phyloP scores from a whole-genome alignment of 1,140 invertebrate species.

The Stegodyphus mimosarum region DNA sequence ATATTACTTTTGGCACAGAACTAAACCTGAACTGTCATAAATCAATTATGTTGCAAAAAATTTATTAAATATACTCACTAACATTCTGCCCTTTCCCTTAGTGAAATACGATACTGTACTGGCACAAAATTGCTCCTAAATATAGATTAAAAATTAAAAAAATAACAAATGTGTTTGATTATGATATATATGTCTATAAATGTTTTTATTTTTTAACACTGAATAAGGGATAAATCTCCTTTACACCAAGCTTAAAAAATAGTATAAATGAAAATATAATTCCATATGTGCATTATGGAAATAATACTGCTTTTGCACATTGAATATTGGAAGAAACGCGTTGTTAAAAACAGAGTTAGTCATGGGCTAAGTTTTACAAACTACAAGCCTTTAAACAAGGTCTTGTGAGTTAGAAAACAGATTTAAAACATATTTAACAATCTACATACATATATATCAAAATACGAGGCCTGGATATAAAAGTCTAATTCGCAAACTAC shows the following conservation, averaged over 20 bases:
- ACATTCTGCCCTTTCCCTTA: background rate
- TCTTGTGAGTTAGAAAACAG: slow-evolving; percentile 24
- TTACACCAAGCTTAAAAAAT: background rate
- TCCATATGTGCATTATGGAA: background rate
- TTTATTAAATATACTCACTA: slow-evolving; percentile 5
- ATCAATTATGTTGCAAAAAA: background rate
- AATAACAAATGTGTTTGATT: slow-evolving; percentile 6
- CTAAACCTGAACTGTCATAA: background rate
- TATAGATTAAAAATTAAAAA: slow-evolving; percentile 34
- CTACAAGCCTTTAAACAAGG: slow-evolving; percentile 39
- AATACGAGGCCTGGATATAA: slow-evolving; percentile 33
- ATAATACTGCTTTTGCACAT: background rate
- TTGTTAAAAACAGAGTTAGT: background rate
- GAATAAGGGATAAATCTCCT: background rate
- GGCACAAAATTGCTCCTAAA: slow-evolving; percentile 35
- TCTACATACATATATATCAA: slow-evolving; percentile 45
- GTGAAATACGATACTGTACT: slow-evolving; percentile 46
- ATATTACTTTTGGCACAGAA: slow-evolving; percentile 29
- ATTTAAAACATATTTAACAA: slow-evolving; percentile 53
- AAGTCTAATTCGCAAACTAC: slow-evolving; percentile 48
- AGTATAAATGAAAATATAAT: background rate
- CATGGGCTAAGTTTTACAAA: slow-evolving; percentile 19
- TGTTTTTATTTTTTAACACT: no score
- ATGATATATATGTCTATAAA: background rate
- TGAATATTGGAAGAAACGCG: background rate